Percentiles rank a stretch among this genome's conserved stretches.
phyloP scores from a whole-genome alignment of 2,797 vertebrate genomes.

The Paramormyrops hopkinsi region DNA sequence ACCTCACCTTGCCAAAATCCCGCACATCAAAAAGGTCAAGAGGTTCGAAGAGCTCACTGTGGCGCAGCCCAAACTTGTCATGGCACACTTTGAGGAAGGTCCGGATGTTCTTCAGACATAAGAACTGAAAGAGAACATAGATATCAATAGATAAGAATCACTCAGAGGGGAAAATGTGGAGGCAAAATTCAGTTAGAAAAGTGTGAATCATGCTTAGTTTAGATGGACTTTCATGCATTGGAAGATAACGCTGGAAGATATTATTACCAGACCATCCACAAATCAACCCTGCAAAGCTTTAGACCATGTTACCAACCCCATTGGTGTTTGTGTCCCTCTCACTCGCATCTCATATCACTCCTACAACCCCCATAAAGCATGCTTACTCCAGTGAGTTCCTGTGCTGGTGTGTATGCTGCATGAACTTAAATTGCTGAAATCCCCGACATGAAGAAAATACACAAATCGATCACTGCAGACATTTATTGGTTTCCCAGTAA shows the following conservation, averaged over 20 bases:
- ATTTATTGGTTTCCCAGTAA: not conserved
- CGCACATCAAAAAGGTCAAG: conserved; percentile 96
- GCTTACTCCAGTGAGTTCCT: not conserved
- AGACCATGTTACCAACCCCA: not conserved
- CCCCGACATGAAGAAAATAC: not conserved
- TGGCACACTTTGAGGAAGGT: conserved; percentile 96
- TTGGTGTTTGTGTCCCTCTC: not conserved
- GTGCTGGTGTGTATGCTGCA: not conserved
- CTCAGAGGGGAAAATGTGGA: not conserved
- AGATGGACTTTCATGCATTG: not conserved
- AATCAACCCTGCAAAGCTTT: not conserved
- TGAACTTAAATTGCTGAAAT: not conserved
- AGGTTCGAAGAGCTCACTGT: conserved; percentile 92
- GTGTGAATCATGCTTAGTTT: not conserved
- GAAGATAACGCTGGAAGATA: not conserved
- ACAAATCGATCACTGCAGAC: not conserved
- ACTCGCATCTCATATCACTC: not conserved
- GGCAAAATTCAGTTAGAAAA: not conserved
- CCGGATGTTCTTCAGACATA: conserved; percentile 95
- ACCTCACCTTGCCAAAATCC: conserved; percentile 94
- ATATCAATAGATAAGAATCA: not conserved
- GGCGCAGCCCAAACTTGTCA: conserved; percentile 88
- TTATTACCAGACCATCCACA: not conserved
- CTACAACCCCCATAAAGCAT: not conserved
- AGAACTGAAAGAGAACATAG: conserved; percentile 64